Base-by-base conservation (phyloP, 1,140 invertebrate genomes). In the Tenebrio molitor region DNA sequence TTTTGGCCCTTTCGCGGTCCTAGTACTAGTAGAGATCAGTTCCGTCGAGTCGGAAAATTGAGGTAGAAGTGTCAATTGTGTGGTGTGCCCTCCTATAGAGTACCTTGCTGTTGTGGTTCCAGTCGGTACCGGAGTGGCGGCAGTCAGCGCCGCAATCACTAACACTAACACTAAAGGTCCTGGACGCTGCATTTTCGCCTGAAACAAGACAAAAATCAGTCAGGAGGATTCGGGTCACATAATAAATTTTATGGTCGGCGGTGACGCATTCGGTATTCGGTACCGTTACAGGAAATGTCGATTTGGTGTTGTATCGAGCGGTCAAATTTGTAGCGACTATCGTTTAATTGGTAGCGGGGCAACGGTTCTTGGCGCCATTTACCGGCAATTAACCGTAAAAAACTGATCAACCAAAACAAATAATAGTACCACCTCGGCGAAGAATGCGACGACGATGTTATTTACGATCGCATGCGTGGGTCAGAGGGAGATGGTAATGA, bases 71-170 rank as follows among this genome's bases (percentile, higher is more conserved):
- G 50, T 58, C 29, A 65, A 41, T 34, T 72, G 68, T 29, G 44
- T 69, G 10, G 46, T 21, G 16, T 64, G 14, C 42, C 33, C 73
- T 73, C 72, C 70, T 29, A 69, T 33, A 64, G 25, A 77, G 77
- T 81, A 81, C 80, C 80, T 81, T 76, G 75, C 50, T 41, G 79
- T 77, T 41, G 77, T 77, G 25, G 73, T 68, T 36, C 78, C 75
- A 72, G 71, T 19, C 66, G 76, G 68, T 44, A 76, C 63, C 36
- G 69, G 36, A 44, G 53, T 65, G 72, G 21, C 29, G 39, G 58
- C 23, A 73, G 25, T 33, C 23, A 58, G n/a, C 12, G 50, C 23
- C 23, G 72, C 72, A 62, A 73, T 72, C 73, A 74, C 21, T 71
- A 80, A 46, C 36, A 81, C 69, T 71, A 72, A 73, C 73, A 69